A percentile compares a stretch with the other conserved stretches of the same genome.
phyloP scores from a whole-genome alignment of 2,888 invertebrate genomes.

The Adelphocoris suturalis region DNA sequence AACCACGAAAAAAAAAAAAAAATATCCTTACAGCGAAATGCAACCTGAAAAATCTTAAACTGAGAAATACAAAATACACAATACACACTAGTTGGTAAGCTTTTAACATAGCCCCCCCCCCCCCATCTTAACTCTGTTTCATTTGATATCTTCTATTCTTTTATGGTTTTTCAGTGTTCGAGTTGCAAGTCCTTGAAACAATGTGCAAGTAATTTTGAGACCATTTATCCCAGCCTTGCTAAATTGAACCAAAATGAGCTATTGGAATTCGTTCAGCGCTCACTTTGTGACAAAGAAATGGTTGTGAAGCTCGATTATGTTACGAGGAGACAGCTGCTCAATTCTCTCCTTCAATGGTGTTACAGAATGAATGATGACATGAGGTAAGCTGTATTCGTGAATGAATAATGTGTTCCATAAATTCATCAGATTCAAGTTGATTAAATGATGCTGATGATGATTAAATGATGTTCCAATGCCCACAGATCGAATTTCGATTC shows the following conservation, averaged over 20 bases:
- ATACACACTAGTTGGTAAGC: too few species aligned
- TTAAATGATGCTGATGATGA: background rate
- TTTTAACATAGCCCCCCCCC: too few species aligned
- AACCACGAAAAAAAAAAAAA: too few species aligned
- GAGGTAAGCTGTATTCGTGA: too few species aligned
- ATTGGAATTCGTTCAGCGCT: constrained; percentile 8
- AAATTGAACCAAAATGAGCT: constrained; percentile 28
- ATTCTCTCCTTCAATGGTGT: constrained; percentile 51
- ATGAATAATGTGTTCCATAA: too few species aligned
- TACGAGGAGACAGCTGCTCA: constrained; percentile 32
- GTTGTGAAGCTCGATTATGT: background rate
- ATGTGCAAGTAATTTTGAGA: constrained; percentile 42
- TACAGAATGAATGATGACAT: background rate
- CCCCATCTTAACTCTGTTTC: too few species aligned
- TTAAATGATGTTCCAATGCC: background rate
- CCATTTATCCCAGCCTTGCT: constrained; percentile 44
- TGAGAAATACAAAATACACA: too few species aligned
- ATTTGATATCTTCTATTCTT: too few species aligned
- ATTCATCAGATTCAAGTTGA: background rate
- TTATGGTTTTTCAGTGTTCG: constrained; percentile 45
- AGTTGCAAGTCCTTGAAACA: constrained; percentile 43
- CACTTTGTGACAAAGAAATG: background rate
- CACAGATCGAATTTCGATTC: background rate
- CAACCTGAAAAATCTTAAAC: too few species aligned
- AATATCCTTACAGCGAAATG: too few species aligned